Base-by-base conservation (phyloP, 2,797 vertebrate genomes). In the Chloroceryle inda region DNA sequence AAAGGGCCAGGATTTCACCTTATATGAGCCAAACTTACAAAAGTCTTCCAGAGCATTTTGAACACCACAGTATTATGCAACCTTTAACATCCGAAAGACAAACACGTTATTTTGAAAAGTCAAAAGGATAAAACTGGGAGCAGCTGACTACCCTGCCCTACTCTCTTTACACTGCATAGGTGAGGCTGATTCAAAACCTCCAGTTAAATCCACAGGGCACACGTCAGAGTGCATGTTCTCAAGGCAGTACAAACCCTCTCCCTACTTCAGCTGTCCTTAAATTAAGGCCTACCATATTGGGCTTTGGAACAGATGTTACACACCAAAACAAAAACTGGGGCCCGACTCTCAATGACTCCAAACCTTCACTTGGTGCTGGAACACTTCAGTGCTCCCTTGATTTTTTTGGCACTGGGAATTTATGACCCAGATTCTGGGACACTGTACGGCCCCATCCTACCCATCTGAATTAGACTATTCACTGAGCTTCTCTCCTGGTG, bases 361-460 rank as follows among this genome's bases (percentile, higher is more conserved):
- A 56, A 53, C 64, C 68, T 85, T 87, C 40, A 47, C 61, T 90
- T 4, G 5, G 72, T 58, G 56, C 84, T 83, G 71, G 78, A 94
- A 96, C 68, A 82, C 77, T 94, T 89, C 59, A 85, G 67, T 0
- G 0, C 59, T 96, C 64, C 45, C 91, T 85, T 59, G 61, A 74
- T n/a, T 94, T 94, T 88, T 93, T 81, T 89, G 95, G 92, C 86
- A 91, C 66, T 3, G 3, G 61, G 66, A 94, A 87, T 89, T 96
- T 89, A 85, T 92, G 88, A 92, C 92, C 91, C 79, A 91, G 92
- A 89, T 96, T 96, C 92, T 91, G 78, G 78, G 64, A 83, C 42
- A 64, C 13, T 35, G 7, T 45, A 74, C 5, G 22, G 78, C 78
- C 67, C 56, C 59, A 64, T 91, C 88, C 87, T 80, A 89, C 49